Evolutionary conservation across 2,888 invertebrate species (phyloP).

Genomic region (Caenorhabditis sp.): DNA sequence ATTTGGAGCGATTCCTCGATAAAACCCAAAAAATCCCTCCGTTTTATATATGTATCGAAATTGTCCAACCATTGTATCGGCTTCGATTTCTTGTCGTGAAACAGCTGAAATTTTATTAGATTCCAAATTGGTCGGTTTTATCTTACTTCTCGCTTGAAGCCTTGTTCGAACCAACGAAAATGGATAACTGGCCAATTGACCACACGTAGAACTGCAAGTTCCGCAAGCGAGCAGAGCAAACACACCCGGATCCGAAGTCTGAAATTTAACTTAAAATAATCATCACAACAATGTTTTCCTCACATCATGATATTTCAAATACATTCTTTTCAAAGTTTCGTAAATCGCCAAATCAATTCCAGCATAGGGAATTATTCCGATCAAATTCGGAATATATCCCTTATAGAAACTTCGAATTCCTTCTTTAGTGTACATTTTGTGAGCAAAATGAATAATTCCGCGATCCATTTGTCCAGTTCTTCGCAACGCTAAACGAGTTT

Average conservation of each 20-base stretch:
- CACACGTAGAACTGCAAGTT: slow-evolving; percentile 90
- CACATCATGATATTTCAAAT: slow-evolving; percentile 19
- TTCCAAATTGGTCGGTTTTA: no score
- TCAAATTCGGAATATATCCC: slow-evolving; percentile 95
- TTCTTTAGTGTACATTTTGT: slow-evolving; percentile 85
- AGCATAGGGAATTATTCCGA: slow-evolving; percentile 93
- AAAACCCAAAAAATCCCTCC: slow-evolving; percentile 89
- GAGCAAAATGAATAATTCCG: slow-evolving; percentile 86
- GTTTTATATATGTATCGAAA: slow-evolving; percentile 79
- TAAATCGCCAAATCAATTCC: slow-evolving; percentile 98
- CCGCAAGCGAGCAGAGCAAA: slow-evolving; percentile 88
- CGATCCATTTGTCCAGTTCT: slow-evolving; percentile 88
- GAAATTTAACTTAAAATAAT: not conserved
- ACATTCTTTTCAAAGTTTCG: slow-evolving; percentile 83
- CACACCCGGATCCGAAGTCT: slow-evolving; percentile 81
- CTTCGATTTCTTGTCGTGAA: slow-evolving; percentile 43
- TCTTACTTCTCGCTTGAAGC: slow-evolving; percentile 81
- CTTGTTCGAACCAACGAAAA: slow-evolving; percentile 91
- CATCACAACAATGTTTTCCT: no score
- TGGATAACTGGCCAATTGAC: slow-evolving; percentile 96
- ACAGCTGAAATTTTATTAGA: slow-evolving; percentile 17
- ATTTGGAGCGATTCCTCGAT: slow-evolving; percentile 95
- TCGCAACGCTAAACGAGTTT: slow-evolving; percentile 91
- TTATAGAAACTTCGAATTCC: slow-evolving; percentile 86
- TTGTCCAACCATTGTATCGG: slow-evolving; percentile 68